Evolutionary conservation across 2,888 invertebrate species (phyloP).

Genomic region (Thysanoteuthis rhombus): DNA sequence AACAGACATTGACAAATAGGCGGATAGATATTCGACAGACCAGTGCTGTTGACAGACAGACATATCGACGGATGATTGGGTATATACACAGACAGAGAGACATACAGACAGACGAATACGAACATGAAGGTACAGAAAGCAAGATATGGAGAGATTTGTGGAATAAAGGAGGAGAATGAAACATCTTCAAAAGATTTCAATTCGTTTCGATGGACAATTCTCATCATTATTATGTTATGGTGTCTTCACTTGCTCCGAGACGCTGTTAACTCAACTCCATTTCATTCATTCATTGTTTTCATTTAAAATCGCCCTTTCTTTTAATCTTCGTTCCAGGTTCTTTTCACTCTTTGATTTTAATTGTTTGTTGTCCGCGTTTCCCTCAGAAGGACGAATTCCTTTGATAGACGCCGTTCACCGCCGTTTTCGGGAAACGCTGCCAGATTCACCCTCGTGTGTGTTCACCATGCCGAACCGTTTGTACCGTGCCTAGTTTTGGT

Average conservation of each 20-base stretch:
- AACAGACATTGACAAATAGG: too few species aligned
- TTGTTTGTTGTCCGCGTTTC: not conserved
- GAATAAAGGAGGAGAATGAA: not conserved
- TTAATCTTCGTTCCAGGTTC: not conserved
- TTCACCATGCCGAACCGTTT: not conserved
- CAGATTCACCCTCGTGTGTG: not conserved
- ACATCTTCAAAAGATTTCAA: not conserved
- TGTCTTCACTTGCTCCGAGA: not conserved
- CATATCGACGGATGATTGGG: too few species aligned
- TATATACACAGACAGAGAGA: too few species aligned
- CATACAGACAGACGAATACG: not conserved
- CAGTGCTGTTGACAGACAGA: too few species aligned
- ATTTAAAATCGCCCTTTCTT: not conserved
- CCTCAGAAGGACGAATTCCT: not conserved
- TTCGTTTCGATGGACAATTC: too few species aligned
- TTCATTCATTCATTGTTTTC: not conserved
- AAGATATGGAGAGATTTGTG: too few species aligned
- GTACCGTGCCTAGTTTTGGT: not conserved
- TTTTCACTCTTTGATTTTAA: not conserved
- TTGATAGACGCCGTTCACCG: not conserved
- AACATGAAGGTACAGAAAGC: too few species aligned
- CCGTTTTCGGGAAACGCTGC: not conserved
- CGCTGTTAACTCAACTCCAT: not conserved
- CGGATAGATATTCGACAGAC: too few species aligned
- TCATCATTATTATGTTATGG: not conserved